Conservation (phyloP, 2,888 invertebrate genomes). For the Amiota mariae region DNA sequence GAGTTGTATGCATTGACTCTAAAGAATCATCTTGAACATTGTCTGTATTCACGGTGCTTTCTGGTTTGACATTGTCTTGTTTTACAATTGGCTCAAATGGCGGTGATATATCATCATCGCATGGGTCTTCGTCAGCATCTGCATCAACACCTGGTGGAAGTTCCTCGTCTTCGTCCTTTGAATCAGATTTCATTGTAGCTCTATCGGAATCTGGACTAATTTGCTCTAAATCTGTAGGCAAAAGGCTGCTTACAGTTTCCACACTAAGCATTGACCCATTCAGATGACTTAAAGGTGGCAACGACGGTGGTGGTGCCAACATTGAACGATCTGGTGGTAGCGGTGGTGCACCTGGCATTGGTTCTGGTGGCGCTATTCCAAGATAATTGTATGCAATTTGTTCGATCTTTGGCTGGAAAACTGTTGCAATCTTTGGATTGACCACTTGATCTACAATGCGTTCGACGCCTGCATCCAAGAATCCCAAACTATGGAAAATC, state of each 20-base stretch:
- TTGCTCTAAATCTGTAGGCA: constrained; percentile 86
- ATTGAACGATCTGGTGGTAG: constrained; percentile 54
- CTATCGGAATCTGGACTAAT: constrained; percentile 87
- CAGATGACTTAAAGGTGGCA: constrained; percentile 58
- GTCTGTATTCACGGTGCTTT: background rate
- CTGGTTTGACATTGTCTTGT: constrained; percentile 40
- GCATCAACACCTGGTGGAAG: constrained; percentile 61
- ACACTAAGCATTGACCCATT: constrained; percentile 62
- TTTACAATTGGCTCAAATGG: constrained; percentile 79
- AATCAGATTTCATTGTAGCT: constrained; percentile 73
- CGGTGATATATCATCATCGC: constrained; percentile 79
- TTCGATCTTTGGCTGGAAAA: constrained; percentile 92
- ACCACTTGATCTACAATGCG: constrained; percentile 97
- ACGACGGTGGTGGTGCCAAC: constrained; percentile 61
- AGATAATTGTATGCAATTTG: constrained; percentile 91
- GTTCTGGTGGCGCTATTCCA: constrained; percentile 83
- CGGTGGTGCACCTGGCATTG: constrained; percentile 63
- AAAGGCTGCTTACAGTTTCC: constrained; percentile 73
- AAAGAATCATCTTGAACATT: constrained; percentile 15
- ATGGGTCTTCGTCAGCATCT: constrained; percentile 59
- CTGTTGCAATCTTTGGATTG: constrained; percentile 90
- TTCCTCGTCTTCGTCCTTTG: constrained; percentile 63
- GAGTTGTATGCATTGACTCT: constrained; percentile 28
- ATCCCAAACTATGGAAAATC: constrained; percentile 81
- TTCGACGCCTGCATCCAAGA: constrained; percentile 90